Evolutionary conservation across 2,797 vertebrate species (phyloP).

Genomic region (Chrysocyon brachyurus): DNA sequence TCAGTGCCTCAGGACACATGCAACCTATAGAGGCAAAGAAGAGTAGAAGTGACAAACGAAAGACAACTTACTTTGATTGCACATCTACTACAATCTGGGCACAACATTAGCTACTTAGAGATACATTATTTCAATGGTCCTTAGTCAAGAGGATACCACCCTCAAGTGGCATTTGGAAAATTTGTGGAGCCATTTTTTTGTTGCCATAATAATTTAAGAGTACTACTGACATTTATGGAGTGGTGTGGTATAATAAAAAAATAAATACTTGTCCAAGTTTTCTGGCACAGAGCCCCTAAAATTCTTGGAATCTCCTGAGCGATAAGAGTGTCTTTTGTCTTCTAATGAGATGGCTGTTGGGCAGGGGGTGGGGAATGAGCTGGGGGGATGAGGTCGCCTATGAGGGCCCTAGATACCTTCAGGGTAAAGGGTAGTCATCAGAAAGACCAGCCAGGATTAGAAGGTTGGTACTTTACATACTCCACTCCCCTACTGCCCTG

Average conservation of each 20-base stretch:
- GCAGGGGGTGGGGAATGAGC: neutral
- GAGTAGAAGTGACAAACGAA: neutral
- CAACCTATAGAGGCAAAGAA: neutral
- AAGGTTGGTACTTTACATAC: neutral
- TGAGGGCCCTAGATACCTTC: neutral
- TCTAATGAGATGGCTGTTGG: neutral
- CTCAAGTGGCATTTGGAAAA: neutral
- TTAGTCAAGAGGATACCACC: neutral
- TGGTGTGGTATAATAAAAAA: neutral
- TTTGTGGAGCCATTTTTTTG: neutral
- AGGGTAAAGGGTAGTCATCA: neutral
- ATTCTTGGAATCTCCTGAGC: neutral
- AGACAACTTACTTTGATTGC: neutral
- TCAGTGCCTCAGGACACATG: neutral
- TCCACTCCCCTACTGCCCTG: accelerated
- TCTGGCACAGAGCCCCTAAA: neutral
- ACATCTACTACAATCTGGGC: neutral
- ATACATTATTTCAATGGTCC: neutral
- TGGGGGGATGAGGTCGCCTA: neutral
- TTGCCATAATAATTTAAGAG: neutral
- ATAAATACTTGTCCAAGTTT: conserved; percentile 10
- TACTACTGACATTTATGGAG: neutral
- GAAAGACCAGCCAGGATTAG: neutral
- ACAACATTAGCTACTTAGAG: neutral
- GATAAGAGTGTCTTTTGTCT: neutral